phyloP scores from a whole-genome alignment of 2,113 vertebrate genomes.

The Urocolius indicus region DNA sequence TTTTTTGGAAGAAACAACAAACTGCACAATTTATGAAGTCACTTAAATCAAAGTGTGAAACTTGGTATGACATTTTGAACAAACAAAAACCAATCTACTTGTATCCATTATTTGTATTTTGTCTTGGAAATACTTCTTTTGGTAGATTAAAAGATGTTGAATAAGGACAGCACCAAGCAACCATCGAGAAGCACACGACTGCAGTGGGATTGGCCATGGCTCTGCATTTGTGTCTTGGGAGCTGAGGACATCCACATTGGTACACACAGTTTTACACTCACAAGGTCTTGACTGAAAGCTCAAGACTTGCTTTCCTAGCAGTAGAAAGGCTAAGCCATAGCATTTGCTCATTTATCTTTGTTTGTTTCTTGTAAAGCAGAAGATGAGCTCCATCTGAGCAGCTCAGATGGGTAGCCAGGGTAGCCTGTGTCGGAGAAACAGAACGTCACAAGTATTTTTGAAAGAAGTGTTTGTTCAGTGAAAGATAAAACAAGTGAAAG shows the following conservation, averaged over 20 bases:
- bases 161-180: background rate
- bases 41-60: background rate
- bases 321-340: background rate
- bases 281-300: background rate
- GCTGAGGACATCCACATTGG: background rate
- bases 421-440: background rate
- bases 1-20: background rate
- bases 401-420: background rate
- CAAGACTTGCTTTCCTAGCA: background rate
- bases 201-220: background rate
- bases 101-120: background rate
- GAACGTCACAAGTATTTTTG: background rate
- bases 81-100: background rate
- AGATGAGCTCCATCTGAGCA: background rate
- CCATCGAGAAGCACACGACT: background rate
- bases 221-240: background rate
- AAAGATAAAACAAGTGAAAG: constrained; percentile 20
- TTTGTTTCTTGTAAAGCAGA: background rate
- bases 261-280: background rate
- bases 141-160: background rate
- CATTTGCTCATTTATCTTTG: background rate
- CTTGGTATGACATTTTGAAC: background rate
- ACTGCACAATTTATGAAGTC: background rate
- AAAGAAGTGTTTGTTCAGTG: constrained; percentile 10
- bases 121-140: background rate